Base-by-base conservation (phyloP, 2,797 vertebrate genomes). In the Garrulus glandarius region DNA sequence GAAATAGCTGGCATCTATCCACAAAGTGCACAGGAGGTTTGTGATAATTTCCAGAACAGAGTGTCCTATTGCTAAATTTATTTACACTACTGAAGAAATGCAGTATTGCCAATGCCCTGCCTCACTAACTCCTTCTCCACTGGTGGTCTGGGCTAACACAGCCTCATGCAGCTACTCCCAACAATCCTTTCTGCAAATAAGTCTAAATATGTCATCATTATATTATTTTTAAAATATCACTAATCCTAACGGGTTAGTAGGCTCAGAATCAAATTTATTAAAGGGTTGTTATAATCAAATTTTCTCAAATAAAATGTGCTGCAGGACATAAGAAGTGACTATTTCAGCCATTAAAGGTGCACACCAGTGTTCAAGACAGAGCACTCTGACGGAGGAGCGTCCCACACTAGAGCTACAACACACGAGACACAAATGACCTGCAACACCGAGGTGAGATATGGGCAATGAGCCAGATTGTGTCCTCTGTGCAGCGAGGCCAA, bases 401-500 rank as follows among this genome's bases (percentile, higher is more conserved):
- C 23, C 46, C 11, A 16, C 1, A 26, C 12, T 0, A 17, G n/a
- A 64, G 29, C 21, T 15, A 15, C 36, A 57, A 9, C 3, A 24
- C 15, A 11, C 0, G 0, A 57, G 15, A 10, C 47, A 23, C 0
- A 1, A 26, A 0, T 41, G 34, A 55, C 15, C 10, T 39, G 70
- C 43, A 3, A 18, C n/a, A n/a, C 3, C 1, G 1, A 17, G 20
- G 26, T 5, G 17, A 52, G 26, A 17, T 1, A 2, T 0, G 6
- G 55, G 17, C 2, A 1, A 11, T 0, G 1, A 32, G 43, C 5
- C 50, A 47, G 26, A 30, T 1, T 21, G 14, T 7, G 10, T 7
- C 0, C 0, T 8, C 10, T 0, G 0, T 20, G 74, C 63, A 61
- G 55, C 0, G 4, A 89, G 44, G 46, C 6, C 0, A 2, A 76